Base-by-base conservation (phyloP, 2,797 vertebrate species). In the Botia kubotai region DNA sequence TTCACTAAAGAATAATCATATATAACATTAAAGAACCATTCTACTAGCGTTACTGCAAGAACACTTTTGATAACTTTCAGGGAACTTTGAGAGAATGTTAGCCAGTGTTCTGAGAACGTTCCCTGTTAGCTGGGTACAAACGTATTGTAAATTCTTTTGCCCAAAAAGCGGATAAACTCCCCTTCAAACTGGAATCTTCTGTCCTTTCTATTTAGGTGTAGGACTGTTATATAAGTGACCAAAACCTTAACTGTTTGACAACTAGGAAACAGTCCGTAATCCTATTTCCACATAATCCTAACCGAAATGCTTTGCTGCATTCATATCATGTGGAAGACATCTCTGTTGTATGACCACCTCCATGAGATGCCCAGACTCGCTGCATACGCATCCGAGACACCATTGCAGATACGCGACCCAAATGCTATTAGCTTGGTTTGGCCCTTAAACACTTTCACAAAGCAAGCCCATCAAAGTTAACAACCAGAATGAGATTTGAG, bases 191-290 rank as follows among this genome's bases (percentile, higher is more conserved):
- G 4, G 14, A 8, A 39, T 36, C 65, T 55, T 17, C 16, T 14
- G 39, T 14, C 33, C 21, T 67, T 76, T 65, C 60, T 69, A 70
- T 57, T 58, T 5, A 68, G 33, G 1, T 78, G 36, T 70, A 19
- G 53, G 19, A 23, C 67, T 78, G 69, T 60, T 16, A 77, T 77
- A 26, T 33, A 55, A 48, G 21, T 39, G 14, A 55, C 10, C 23
- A 39, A 60, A 60, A n/a, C 23, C 6, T 46, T 29, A 46, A 7
- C 2, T 21, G 14, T 48, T 58, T 77, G 19, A 21, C n/a, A 43
- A 26, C 12, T 46, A 52, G 4, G 10, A 14, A 69, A 19, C 23
- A 57, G 8, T 4, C 1, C 29, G 12, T 0, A 55, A 7, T 21
- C 17, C n/a, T 77, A 43, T 33, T 46, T 46, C 10, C 43, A 8